Evolutionary conservation across 2,113 vertebrate genomes (phyloP).

Genomic region (Ailurus styani): DNA sequence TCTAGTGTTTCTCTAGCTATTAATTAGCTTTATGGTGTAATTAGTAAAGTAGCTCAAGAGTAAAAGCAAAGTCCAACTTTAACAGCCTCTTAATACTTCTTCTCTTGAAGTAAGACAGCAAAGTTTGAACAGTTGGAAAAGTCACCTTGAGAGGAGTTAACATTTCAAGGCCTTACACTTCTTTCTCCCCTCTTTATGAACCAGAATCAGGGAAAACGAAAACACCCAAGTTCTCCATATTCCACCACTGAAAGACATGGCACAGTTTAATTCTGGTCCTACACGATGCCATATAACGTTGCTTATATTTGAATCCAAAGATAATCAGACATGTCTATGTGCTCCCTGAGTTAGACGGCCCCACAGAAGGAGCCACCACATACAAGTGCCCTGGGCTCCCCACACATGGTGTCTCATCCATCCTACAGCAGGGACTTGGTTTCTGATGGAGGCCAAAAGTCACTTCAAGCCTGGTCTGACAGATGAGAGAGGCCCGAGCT

Average conservation of each 20-base stretch:
- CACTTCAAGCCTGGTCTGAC: background rate
- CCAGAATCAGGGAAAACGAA: background rate
- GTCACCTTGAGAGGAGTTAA: background rate
- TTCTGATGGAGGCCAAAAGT: background rate
- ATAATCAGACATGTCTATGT: background rate
- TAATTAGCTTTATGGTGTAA: background rate
- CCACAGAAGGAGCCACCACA: fast-evolving
- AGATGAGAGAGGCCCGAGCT: background rate
- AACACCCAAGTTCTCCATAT: background rate
- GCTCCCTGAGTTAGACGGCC: background rate
- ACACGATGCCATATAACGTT: background rate
- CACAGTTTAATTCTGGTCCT: background rate
- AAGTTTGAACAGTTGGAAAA: background rate
- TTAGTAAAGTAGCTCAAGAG: background rate
- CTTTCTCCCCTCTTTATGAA: background rate
- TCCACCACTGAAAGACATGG: background rate
- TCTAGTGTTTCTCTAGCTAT: background rate
- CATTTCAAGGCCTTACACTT: background rate
- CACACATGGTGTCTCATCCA: background rate
- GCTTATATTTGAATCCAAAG: background rate
- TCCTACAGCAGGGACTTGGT: background rate
- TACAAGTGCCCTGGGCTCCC: fast-evolving
- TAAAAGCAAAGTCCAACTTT: background rate
- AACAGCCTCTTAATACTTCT: background rate
- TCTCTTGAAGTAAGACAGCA: background rate